Percentiles rank a stretch among this genome's conserved stretches.
Evolutionary conservation across 2,113 vertebrate species (phyloP).

Genomic region (Anas platyrhynchos): DNA sequence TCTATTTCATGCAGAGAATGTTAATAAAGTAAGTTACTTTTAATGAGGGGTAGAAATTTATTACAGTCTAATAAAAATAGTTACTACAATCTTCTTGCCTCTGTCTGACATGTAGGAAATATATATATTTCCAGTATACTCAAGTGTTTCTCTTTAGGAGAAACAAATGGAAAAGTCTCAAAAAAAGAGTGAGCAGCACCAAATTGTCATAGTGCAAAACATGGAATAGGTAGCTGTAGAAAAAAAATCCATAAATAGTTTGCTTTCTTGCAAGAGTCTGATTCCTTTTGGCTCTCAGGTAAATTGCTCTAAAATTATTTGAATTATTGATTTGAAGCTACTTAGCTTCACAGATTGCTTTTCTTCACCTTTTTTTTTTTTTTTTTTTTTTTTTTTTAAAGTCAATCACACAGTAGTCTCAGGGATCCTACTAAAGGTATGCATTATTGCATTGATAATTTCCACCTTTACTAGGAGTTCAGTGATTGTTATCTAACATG

Average conservation of each 20-base stretch:
- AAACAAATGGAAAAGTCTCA: neutral
- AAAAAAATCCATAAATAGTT: neutral
- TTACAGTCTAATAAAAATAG: neutral
- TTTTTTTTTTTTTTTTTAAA: neutral
- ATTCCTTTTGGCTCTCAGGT: neutral
- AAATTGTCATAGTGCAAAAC: neutral
- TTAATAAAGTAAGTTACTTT: conserved; percentile 53
- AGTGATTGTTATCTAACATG: neutral
- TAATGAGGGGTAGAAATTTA: neutral
- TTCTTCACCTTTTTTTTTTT: neutral
- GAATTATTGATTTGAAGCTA: too few species aligned
- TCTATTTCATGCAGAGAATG: conserved; percentile 6
- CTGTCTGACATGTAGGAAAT: neutral
- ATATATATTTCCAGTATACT: too few species aligned
- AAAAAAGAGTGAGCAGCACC: neutral
- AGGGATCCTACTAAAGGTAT: neutral
- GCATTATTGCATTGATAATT: neutral
- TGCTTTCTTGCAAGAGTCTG: neutral
- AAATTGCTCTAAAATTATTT: neutral
- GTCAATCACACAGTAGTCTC: neutral
- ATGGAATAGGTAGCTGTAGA: neutral
- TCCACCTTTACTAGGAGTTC: neutral
- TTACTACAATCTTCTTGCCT: neutral
- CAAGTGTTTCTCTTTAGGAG: neutral
- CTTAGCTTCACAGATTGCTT: neutral